Evolutionary conservation across 2,113 vertebrate species (phyloP), one percentile per base, ranked within the genome.

Genomic region (Apeltes quadracus): DNA sequence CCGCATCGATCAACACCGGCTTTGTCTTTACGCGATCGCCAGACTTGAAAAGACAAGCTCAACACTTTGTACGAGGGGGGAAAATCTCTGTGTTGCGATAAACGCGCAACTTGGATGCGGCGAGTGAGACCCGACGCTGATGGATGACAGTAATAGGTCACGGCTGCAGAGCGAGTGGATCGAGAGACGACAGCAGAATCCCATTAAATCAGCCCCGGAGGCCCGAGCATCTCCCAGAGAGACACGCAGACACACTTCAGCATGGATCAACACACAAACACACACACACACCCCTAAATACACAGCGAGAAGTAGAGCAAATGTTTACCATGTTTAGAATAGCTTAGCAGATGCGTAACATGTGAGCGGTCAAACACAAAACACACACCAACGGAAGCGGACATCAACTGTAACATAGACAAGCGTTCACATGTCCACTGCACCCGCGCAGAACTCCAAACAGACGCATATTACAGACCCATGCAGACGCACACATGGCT

Each of bases 161-260:
- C 3, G 12, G 27, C 48, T 27, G 32, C 55, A 54, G 59, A 76
- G 59, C 22, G 22, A 53, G 70, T 81, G 79, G 39, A 83, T 72
- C 69, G 25, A 63, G 75, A 66, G 75, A 58, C 50, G 78, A 82
- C 79, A 71, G 82, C 56, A 72, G 65, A 73, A 63, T 72, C 50
- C 10, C 55, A 66, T 44, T 79, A 72, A 48, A 84, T 87, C 79
- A 81, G 41, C 69, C 82, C 65, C 55, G n/a, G 1, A 1, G 66
- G 79, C 7, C 38, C 32, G 16, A 85, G 61, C 46, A 3, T 64
- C 41, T 44, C 62, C 63, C 36, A 38, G 14, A 36, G 1, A 43
- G 25, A 70, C 43, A 27, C 32, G 48, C 22, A 54, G 43, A 46
- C 2, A 32, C 44, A n/a, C 12, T 56, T 27, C 36, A 18, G 2